Percentiles rank a stretch among this genome's conserved stretches.
phyloP scores from a whole-genome alignment of 92 coral and sea anemone species.

The Phenganax stokvisi region DNA sequence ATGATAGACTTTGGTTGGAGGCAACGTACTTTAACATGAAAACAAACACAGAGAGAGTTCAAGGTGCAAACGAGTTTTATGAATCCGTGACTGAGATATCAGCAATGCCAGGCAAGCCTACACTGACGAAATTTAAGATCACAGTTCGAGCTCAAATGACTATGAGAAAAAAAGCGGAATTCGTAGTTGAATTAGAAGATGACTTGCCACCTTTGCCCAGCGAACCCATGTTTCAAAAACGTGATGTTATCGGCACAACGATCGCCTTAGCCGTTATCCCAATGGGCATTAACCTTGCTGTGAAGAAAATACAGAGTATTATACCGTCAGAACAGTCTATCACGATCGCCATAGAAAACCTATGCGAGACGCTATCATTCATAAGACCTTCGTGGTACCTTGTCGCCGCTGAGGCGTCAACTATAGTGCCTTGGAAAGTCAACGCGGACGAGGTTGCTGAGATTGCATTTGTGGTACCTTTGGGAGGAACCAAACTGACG shows the following conservation, averaged over 20 bases:
- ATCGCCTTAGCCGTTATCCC: constrained; percentile 28
- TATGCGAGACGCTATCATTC: constrained; percentile 14
- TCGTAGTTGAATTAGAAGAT: constrained; percentile 34
- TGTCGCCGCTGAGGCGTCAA: constrained; percentile 26
- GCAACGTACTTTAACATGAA: constrained; percentile 10
- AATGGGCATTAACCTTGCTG: constrained; percentile 29
- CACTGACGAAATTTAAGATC: constrained; percentile 16
- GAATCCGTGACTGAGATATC: constrained; percentile 8
- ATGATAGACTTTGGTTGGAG: constrained; percentile 9
- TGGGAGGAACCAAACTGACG: constrained; percentile 27
- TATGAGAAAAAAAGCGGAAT: constrained; percentile 39
- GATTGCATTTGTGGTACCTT: constrained; percentile 27
- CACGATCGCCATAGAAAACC: constrained; percentile 38
- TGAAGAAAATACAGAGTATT: constrained; percentile 32
- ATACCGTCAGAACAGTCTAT: constrained; percentile 40
- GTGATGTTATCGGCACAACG: constrained; percentile 17
- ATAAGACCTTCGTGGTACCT: constrained; percentile 37
- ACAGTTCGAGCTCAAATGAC: constrained; percentile 43
- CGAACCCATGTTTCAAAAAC: constrained; percentile 23
- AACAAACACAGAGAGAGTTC: constrained; percentile 20
- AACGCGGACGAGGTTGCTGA: constrained; percentile 36
- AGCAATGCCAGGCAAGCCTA: not conserved
- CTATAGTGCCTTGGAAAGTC: constrained; percentile 38
- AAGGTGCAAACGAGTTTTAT: constrained; percentile 34
- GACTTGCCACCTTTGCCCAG: constrained; percentile 23